Percentiles rank a stretch among this genome's conserved stretches.
Conservation (phyloP, 1,140 invertebrate genomes). For the Ooceraea biroi region DNA sequence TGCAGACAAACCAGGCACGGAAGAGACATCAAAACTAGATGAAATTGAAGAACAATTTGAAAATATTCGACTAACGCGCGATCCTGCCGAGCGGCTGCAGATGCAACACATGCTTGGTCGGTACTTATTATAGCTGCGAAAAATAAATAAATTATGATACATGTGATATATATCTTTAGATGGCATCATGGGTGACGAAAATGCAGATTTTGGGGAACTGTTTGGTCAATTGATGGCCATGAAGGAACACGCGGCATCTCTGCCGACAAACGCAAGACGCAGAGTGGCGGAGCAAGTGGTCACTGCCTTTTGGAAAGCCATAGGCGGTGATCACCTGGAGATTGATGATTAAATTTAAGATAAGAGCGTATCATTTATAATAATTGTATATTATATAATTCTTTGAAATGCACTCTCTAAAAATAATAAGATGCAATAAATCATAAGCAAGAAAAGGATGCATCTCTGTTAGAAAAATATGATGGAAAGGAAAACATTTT, state of each 20-base stretch:
- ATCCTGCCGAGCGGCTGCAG: conserved; percentile 76
- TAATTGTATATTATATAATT: background rate
- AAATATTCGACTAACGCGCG: conserved; percentile 77
- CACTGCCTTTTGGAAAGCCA: conserved; percentile 92
- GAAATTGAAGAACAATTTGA: conserved; percentile 81
- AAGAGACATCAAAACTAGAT: conserved; percentile 71
- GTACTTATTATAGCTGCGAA: conserved; percentile 19
- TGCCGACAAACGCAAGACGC: conserved; percentile 89
- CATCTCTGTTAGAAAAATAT: background rate
- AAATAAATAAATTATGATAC: conserved; percentile 4
- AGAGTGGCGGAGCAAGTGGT: conserved; percentile 92
- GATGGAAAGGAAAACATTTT: background rate
- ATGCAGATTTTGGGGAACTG: conserved; percentile 88
- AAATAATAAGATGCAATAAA: background rate
- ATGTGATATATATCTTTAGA: conserved; percentile 76
- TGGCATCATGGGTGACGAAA: conserved; percentile 85
- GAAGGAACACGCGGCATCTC: conserved; percentile 89
- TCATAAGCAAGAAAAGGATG: background rate
- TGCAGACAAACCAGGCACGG: conserved; percentile 60
- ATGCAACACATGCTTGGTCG: conserved; percentile 82
- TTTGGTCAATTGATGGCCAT: conserved; percentile 89
- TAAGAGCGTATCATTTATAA: background rate
- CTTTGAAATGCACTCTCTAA: background rate
- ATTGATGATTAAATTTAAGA: conserved; percentile 83
- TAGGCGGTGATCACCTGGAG: conserved; percentile 92